Percentiles rank a stretch among this genome's conserved stretches.
These are phyloP conservation scores for Oriolus oriolus DNA, from an alignment of 2,113 vertebrate species.

Conservation along the genomic window DNA sequence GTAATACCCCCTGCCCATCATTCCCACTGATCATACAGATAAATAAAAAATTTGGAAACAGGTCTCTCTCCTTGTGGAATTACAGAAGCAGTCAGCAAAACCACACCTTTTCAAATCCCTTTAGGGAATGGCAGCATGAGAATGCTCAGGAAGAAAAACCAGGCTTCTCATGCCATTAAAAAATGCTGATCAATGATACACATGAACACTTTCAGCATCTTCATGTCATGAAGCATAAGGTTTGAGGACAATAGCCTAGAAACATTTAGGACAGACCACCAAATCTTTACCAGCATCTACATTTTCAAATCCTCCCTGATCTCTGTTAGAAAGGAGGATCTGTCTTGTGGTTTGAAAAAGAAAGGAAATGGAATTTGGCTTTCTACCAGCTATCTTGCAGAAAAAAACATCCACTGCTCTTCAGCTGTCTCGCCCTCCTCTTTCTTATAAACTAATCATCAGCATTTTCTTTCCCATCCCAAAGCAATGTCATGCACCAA, in stretches of 20 bases:
- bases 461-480: not conserved
- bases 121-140: not conserved
- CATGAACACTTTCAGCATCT: not conserved
- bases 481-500: not conserved
- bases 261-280: not conserved
- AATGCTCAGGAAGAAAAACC: not conserved
- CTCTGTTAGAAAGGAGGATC: not conserved
- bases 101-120: not conserved
- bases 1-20: not conserved
- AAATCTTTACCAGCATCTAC: not conserved
- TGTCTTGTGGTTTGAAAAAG: not conserved
- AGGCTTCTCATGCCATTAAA: not conserved
- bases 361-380: not conserved
- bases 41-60: not conserved
- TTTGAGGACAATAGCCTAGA: not conserved
- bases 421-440: not conserved
- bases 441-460: not conserved
- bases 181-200: not conserved
- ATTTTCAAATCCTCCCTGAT: not conserved
- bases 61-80: not conserved
- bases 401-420: not conserved
- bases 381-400: not conserved
- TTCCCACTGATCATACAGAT: not conserved
- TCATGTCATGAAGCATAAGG: not conserved
- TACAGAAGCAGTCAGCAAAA: not conserved